Conservation (phyloP, 2,797 vertebrate genomes). For the Sebastes minor region DNA sequence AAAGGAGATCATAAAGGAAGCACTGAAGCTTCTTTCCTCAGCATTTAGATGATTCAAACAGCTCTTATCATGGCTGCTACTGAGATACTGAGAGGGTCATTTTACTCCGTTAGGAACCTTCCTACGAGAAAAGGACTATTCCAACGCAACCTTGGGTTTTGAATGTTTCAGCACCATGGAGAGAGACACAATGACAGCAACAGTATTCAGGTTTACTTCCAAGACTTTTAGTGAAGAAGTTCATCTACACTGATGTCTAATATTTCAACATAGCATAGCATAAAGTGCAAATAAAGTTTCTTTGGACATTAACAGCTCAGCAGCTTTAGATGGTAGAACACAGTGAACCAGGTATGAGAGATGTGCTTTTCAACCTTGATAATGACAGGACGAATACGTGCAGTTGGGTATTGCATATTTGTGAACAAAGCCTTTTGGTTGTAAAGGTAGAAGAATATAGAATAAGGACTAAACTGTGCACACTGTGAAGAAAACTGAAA, state of each 20-base stretch:
- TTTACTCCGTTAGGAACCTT: too few species aligned
- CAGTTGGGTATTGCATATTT: neutral
- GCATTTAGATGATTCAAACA: too few species aligned
- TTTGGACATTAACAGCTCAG: neutral
- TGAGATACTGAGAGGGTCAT: too few species aligned
- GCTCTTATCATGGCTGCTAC: too few species aligned
- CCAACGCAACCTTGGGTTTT: neutral
- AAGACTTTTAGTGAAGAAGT: neutral
- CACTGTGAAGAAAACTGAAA: neutral
- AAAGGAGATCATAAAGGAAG: too few species aligned
- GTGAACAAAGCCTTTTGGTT: neutral
- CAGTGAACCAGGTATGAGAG: neutral
- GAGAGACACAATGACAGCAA: neutral
- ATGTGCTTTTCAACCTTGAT: neutral
- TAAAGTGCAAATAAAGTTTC: neutral
- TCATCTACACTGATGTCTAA: neutral
- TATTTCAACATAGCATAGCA: neutral
- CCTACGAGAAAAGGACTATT: too few species aligned
- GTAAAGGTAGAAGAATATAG: neutral
- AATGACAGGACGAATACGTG: neutral
- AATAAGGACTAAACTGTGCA: neutral
- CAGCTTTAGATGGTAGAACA: neutral
- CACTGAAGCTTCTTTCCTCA: accelerated
- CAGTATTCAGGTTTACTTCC: neutral
- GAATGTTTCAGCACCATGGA: neutral